A percentile compares a stretch with the other conserved stretches of the same genome.
Conservation (phyloP, 92 coral and sea anemone genomes). For the Anthopleura xanthogrammica region DNA sequence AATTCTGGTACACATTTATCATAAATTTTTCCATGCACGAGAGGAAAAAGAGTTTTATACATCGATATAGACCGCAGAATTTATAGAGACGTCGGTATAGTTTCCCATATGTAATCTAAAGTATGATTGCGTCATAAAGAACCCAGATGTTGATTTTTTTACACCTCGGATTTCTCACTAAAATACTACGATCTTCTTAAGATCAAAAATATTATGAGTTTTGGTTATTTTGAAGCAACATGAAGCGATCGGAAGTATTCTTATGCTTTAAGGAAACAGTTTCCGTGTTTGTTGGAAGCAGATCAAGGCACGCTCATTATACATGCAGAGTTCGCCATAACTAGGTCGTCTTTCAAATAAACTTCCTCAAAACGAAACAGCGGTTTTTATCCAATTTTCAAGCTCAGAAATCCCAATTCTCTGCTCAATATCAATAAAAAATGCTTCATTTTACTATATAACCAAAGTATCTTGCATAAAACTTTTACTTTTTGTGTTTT, state of each 20-base stretch:
- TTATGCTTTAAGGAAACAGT: background rate
- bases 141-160: background rate
- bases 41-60: background rate
- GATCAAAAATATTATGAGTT: background rate
- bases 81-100: background rate
- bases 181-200: background rate
- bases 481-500: background rate
- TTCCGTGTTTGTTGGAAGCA: background rate
- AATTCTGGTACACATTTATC: too few species aligned
- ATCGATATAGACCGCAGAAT: background rate
- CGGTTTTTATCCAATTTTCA: background rate
- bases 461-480: background rate
- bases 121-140: background rate
- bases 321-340: background rate
- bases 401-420: background rate
- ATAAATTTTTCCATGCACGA: background rate
- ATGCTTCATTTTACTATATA: background rate
- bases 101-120: background rate
- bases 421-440: background rate
- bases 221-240: background rate
- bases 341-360: background rate
- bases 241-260: background rate
- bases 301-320: slow-evolving; percentile 9
- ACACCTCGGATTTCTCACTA: background rate
- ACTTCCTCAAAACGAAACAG: slow-evolving; percentile 9